Percentiles rank a stretch among this genome's conserved stretches.
These are phyloP conservation scores for Australoheros facetus DNA, from an alignment of 2,797 vertebrate species.

Conservation along the genomic window DNA sequence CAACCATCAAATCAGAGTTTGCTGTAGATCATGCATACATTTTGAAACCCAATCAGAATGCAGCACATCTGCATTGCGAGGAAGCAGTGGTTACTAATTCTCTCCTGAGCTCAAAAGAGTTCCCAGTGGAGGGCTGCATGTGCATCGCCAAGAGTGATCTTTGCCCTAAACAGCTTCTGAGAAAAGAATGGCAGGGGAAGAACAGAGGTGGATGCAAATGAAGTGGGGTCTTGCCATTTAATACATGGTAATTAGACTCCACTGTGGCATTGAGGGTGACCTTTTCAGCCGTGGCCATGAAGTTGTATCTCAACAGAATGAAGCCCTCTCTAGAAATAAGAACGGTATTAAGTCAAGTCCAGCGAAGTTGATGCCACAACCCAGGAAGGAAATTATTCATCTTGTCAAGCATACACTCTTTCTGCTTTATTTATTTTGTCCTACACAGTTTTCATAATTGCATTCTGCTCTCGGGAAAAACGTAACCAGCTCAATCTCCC, in stretches of 20 bases:
- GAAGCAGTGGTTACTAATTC: not conserved
- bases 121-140: conserved; percentile 14
- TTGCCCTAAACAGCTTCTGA: conserved; percentile 32
- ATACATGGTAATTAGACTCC: conserved; percentile 67
- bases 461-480: conserved; percentile 60
- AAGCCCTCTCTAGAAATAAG: conserved; percentile 36
- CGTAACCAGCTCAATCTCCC: conserved; percentile 54
- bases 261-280: conserved; percentile 48
- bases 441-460: conserved; percentile 63
- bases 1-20: not conserved
- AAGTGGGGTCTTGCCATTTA: conserved; percentile 51
- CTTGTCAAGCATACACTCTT: conserved; percentile 32
- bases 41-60: not conserved
- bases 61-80: conserved; percentile 10
- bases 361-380: conserved; percentile 30
- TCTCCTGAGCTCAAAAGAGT: conserved; percentile 12
- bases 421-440: conserved; percentile 60
- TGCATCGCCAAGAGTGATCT: conserved; percentile 33
- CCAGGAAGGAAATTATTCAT: conserved; percentile 41
- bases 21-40: not conserved
- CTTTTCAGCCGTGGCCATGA: conserved; percentile 50
- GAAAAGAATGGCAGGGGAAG: conserved; percentile 28
- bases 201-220: conserved; percentile 67
- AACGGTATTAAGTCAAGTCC: conserved; percentile 48
- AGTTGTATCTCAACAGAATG: conserved; percentile 39